phyloP scores from a whole-genome alignment of 2,113 vertebrate species.

The Sisor rabdophorus region DNA sequence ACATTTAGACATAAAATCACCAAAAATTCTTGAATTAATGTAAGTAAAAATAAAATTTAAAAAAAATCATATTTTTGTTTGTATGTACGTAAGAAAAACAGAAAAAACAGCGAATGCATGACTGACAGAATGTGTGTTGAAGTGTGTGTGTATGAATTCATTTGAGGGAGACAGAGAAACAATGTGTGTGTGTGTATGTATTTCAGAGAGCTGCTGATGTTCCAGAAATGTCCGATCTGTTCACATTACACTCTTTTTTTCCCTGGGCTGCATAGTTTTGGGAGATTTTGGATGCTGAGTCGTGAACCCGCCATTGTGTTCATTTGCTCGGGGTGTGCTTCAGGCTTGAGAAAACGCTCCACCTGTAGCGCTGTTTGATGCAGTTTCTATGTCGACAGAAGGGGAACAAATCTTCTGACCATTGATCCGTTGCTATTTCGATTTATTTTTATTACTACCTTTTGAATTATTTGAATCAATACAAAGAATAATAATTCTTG shows the following conservation, averaged over 20 bases:
- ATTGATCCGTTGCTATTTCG: neutral
- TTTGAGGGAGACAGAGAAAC: no score
- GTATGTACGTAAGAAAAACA: no score
- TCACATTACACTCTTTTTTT: neutral
- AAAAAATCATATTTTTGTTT: no score
- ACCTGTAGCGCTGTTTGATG: no score
- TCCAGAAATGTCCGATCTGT: conserved; percentile 13
- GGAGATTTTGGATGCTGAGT: neutral
- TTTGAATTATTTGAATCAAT: neutral
- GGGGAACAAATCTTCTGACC: neutral
- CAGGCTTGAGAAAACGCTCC: no score
- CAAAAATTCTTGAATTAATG: no score
- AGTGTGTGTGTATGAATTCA: neutral
- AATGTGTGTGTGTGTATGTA: neutral
- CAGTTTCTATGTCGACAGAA: neutral
- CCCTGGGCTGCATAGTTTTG: neutral
- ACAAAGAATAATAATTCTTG: neutral
- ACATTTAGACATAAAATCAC: neutral
- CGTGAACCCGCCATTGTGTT: no score
- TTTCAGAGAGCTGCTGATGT: neutral
- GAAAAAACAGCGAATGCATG: no score
- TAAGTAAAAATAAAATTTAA: no score
- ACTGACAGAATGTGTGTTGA: neutral
- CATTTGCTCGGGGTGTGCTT: no score
- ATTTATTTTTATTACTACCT: neutral